Conservation (phyloP, 2,888 invertebrate genomes). For the Cheilosia variabilis region DNA sequence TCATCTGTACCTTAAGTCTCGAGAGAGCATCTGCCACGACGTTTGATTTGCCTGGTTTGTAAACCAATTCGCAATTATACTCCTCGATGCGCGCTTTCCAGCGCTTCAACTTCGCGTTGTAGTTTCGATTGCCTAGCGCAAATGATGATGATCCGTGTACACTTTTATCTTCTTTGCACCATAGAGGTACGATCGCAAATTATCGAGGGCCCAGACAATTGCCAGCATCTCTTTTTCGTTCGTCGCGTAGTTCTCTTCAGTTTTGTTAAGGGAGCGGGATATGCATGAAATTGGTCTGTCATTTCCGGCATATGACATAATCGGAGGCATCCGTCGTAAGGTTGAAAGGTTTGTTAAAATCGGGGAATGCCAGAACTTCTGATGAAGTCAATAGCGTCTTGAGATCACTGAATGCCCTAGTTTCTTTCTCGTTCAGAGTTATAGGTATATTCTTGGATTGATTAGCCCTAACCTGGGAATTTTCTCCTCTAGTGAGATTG, state of each 20-base stretch:
- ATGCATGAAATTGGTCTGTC: constrained; percentile 22
- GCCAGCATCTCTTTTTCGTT: constrained; percentile 63
- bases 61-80: constrained; percentile 49
- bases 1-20: too few species aligned
- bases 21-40: constrained; percentile 34
- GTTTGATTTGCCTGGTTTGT: constrained; percentile 45
- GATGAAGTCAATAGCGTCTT: constrained; percentile 37
- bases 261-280: constrained; percentile 13
- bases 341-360: constrained; percentile 36
- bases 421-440: constrained; percentile 40
- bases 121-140: constrained; percentile 43
- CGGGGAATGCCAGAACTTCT: constrained; percentile 38
- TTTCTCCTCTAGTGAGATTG: constrained; percentile 66
- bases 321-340: constrained; percentile 25
- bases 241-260: constrained; percentile 63
- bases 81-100: constrained; percentile 66
- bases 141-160: constrained; percentile 53
- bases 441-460: constrained; percentile 63
- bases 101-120: constrained; percentile 44
- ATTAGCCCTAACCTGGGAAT: constrained; percentile 59
- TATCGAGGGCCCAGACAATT: constrained; percentile 53
- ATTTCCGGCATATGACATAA: neutral
- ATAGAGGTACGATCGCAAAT: constrained; percentile 45
- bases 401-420: constrained; percentile 63
- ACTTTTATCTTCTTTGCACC: constrained; percentile 41